Evolutionary conservation across 2,113 vertebrate species (phyloP), one percentile per base, ranked within the genome.

Genomic region (Aegotheles bennettii): DNA sequence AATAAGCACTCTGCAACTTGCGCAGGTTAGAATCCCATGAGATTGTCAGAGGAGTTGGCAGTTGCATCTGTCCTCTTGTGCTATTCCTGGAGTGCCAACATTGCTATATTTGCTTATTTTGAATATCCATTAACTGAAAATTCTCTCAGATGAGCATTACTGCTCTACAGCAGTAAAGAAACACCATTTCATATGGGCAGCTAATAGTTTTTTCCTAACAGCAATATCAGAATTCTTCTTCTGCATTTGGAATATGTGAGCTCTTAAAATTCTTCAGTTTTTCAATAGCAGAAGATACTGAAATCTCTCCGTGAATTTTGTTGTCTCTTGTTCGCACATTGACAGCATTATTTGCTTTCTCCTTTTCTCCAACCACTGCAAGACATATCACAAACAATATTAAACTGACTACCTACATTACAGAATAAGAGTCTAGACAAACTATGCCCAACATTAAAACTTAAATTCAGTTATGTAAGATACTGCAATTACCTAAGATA

Each of bases 291-390:
- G 98, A 98, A 7, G 96, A 84, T 33, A 99, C 84, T 1, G 96
- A 96, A 96, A 98, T 96, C 92, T 99, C 99, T 68, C 99, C 99
- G 1, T 99, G 99, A 92, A 99, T 97, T 95, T 98, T 99, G 98
- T 99, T 99, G 98, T 99, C 99, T 95, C 99, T 98, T 11, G 99
- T 99, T 86, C 98, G 98, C 91, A 99, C 98, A 5, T 99, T 99
- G 93, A 99, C 98, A 28, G 98, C 79, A 51, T 97, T 96, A 51
- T 98, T 98, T 93, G 96, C 94, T 96, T 98, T 99, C 96, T 99
- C 99, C 95, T 99, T 99, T 97, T 99, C 99, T 84, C 99, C 99
- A 76, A 99, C 99, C 97, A 99, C 99, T 99, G 97, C 65, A 97
- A 97, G 68, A 85, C 70, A 90, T 0, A 89, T 20, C 29, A 93